These are phyloP conservation scores for Archips crataeganus DNA, from an alignment of 2,888 invertebrate species.

Conservation along the genomic window DNA sequence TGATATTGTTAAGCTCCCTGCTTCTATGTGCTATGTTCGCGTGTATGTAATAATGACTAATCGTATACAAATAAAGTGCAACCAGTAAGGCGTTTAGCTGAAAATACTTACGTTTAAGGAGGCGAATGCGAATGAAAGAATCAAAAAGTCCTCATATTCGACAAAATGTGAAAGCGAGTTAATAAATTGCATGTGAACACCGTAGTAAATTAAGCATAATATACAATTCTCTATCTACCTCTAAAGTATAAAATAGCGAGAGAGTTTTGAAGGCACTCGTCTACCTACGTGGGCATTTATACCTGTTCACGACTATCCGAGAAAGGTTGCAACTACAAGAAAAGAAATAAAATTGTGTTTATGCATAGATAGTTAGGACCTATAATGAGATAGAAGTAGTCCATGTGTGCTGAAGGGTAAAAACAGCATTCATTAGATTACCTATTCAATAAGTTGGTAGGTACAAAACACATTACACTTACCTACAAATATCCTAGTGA, in stretches of 20 bases:
- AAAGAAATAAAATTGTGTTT: constrained; percentile 68
- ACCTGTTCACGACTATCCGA: constrained; percentile 86
- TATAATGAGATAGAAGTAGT: constrained; percentile 36
- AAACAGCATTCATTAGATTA: neutral
- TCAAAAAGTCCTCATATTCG: constrained; percentile 15
- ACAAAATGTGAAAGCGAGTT: constrained; percentile 57
- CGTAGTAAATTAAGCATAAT: constrained; percentile 45
- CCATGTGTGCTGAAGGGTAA: neutral
- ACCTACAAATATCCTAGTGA: constrained; percentile 8
- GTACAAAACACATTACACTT: constrained; percentile 13
- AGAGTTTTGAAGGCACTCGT: constrained; percentile 60
- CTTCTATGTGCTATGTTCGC: constrained; percentile 3
- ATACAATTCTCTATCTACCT: constrained; percentile 41
- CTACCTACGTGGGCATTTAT: constrained; percentile 74
- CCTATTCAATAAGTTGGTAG: neutral
- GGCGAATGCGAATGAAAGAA: constrained; percentile 1
- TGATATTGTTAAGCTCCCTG: constrained; percentile 1
- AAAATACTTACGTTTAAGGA: constrained; percentile 23
- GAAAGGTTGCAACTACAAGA: constrained; percentile 85
- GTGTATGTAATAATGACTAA: neutral
- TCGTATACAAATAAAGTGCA: constrained; percentile 2
- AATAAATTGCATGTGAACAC: constrained; percentile 20
- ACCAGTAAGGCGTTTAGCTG: constrained; percentile 20
- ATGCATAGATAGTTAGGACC: constrained; percentile 53
- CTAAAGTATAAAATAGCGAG: constrained; percentile 59